These are phyloP conservation scores for Fundulus diaphanus DNA, from an alignment of 2,797 vertebrate genomes.

Conservation along the genomic window DNA sequence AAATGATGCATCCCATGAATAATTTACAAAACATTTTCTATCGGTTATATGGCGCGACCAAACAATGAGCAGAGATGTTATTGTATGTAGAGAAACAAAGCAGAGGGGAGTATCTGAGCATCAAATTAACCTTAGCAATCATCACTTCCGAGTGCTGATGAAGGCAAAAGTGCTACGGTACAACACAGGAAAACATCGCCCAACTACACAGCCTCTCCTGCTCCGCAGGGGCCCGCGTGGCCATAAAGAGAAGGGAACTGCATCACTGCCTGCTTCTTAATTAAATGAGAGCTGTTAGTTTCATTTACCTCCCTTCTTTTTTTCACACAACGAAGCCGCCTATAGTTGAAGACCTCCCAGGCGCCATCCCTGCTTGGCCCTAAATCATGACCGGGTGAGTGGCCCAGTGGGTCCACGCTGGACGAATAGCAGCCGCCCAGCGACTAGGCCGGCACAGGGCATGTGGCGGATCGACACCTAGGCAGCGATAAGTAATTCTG, in stretches of 20 bases:
- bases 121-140: constrained; percentile 33
- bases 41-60: constrained; percentile 12
- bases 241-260: constrained; percentile 85
- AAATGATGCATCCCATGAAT: constrained; percentile 49
- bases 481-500: constrained; percentile 95
- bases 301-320: constrained; percentile 73
- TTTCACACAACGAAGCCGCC: constrained; percentile 74
- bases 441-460: constrained; percentile 65
- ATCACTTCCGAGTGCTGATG: constrained; percentile 48
- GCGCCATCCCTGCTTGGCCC: constrained; percentile 80
- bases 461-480: constrained; percentile 85
- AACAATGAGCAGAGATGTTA: constrained; percentile 4
- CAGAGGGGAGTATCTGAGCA: constrained; percentile 27
- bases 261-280: constrained; percentile 87
- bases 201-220: constrained; percentile 67
- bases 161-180: constrained; percentile 70
- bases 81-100: constrained; percentile 10
- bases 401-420: constrained; percentile 70
- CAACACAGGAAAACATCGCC: constrained; percentile 74
- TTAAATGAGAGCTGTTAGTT: constrained; percentile 91
- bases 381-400: constrained; percentile 86
- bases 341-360: constrained; percentile 77
- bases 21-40: constrained; percentile 30
- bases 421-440: constrained; percentile 64
- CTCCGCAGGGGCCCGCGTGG: constrained; percentile 79